A percentile compares a stretch with the other conserved stretches of the same genome.
Evolutionary conservation across 2,113 vertebrate species (phyloP).

Genomic region (Anarrhichthys ocellatus): DNA sequence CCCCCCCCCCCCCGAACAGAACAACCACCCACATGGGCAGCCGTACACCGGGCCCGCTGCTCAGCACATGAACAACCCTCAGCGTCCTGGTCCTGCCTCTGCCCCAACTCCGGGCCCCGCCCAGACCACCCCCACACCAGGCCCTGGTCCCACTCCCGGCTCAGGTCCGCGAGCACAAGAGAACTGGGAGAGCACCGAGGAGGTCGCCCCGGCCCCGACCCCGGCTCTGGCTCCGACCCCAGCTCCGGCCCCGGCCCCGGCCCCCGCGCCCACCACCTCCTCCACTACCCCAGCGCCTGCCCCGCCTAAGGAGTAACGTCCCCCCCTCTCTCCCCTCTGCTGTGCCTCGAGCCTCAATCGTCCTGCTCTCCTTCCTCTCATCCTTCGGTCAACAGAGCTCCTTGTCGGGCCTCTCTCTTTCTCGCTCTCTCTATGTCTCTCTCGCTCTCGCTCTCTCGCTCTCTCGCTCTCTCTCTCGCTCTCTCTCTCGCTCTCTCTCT

Average conservation of each 20-base stretch:
- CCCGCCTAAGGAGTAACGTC: conserved; percentile 94
- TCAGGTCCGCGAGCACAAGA: conserved; percentile 98
- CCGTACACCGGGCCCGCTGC: conserved; percentile 98
- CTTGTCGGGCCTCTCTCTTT: conserved; percentile 82
- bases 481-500: no score
- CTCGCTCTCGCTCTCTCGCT: conserved; percentile 46
- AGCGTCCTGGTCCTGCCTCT: conserved; percentile 88
- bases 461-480: conserved; percentile 24
- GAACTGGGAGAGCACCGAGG: conserved; percentile 96
- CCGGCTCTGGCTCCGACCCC: conserved; percentile 78
- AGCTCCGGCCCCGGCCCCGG: conserved; percentile 86
- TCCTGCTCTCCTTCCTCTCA: conserved; percentile 76
- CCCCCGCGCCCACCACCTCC: conserved; percentile 82
- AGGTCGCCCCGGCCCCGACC: conserved; percentile 85
- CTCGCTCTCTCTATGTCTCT: conserved; percentile 33
- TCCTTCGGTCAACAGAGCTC: conserved; percentile 76
- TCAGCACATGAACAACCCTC: conserved; percentile 99
- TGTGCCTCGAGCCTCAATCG: conserved; percentile 83
- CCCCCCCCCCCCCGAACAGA: conserved; percentile 79
- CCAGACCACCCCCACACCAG: conserved; percentile 53
- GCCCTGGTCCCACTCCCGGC: conserved; percentile 61
- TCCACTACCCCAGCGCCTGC: conserved; percentile 75
- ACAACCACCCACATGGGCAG: conserved; percentile 99
- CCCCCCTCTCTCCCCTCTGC: conserved; percentile 77
- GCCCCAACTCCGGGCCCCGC: conserved; percentile 71